Conservation (phyloP, 2,113 vertebrate genomes). For the Xerus inauris region DNA sequence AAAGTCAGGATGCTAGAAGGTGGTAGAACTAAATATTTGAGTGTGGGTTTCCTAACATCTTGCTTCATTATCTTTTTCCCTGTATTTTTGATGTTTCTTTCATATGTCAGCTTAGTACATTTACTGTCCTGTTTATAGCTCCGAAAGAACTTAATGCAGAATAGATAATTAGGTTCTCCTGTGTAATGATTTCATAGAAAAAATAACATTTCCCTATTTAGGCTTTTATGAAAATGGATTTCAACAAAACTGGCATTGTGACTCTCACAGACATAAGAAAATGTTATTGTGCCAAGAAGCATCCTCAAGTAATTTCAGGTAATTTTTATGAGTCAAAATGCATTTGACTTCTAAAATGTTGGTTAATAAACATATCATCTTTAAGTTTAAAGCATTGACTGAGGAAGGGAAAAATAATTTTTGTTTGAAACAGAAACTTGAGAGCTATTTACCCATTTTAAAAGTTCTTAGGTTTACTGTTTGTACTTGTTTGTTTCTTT, state of each 20-base stretch:
- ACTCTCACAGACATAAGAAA: constrained; percentile 87
- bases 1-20: background rate
- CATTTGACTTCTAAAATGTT: constrained; percentile 24
- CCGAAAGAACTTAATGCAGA: background rate
- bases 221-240: constrained; percentile 92
- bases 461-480: background rate
- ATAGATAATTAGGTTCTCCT: background rate
- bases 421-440: background rate
- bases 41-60: background rate
- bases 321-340: constrained; percentile 62
- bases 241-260: constrained; percentile 88
- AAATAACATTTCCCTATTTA: constrained; percentile 70
- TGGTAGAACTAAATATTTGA: background rate
- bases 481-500: background rate
- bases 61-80: background rate
- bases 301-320: constrained; percentile 88
- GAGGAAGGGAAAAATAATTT: background rate
- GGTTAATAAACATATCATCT: constrained; percentile 47
- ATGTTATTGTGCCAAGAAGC: constrained; percentile 89
- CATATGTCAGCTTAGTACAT: background rate
- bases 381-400: background rate
- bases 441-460: background rate
- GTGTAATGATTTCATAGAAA: constrained; percentile 7
- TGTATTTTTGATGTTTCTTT: background rate
- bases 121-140: constrained; percentile 23